Conservation (phyloP, 2,888 invertebrate species). For the Megastigmus dorsalis region DNA sequence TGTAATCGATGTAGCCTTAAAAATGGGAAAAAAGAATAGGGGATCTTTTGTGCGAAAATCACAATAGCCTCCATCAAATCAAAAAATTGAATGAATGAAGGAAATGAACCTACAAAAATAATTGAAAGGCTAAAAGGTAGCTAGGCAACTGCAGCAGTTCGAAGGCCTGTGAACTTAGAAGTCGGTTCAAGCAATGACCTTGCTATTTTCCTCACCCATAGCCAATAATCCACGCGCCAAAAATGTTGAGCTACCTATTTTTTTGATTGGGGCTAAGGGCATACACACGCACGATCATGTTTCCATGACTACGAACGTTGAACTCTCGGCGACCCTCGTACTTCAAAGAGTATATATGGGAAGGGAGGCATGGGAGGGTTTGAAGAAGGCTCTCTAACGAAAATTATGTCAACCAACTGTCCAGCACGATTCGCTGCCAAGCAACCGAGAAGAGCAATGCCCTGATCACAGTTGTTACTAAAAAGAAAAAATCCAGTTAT, state of each 20-base stretch:
- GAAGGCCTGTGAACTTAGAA: conserved; percentile 14
- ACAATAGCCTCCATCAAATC: too few species aligned
- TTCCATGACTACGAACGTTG: conserved; percentile 71
- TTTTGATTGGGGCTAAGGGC: conserved; percentile 57
- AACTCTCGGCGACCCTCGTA: conserved; percentile 58
- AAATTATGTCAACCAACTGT: conserved; percentile 4
- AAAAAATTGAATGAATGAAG: too few species aligned
- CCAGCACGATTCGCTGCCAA: neutral
- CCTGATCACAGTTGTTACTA: neutral
- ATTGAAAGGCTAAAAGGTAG: too few species aligned
- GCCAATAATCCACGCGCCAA: conserved; percentile 23
- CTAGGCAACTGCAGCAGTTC: too few species aligned
- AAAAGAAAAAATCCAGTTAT: too few species aligned
- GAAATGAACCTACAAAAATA: too few species aligned
- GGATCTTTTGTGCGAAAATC: too few species aligned
- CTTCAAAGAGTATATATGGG: neutral
- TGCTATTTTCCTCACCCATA: neutral
- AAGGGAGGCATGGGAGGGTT: neutral
- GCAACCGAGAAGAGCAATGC: neutral
- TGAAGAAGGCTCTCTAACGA: neutral
- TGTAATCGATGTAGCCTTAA: too few species aligned
- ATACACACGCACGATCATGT: conserved; percentile 62
- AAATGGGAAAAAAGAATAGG: too few species aligned
- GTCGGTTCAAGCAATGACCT: conserved; percentile 27
- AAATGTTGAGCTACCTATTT: conserved; percentile 17